Evolutionary conservation across 2,797 vertebrate species (phyloP), one percentile per base, ranked within the genome.

Genomic region (Geotrypetes seraphini): DNA sequence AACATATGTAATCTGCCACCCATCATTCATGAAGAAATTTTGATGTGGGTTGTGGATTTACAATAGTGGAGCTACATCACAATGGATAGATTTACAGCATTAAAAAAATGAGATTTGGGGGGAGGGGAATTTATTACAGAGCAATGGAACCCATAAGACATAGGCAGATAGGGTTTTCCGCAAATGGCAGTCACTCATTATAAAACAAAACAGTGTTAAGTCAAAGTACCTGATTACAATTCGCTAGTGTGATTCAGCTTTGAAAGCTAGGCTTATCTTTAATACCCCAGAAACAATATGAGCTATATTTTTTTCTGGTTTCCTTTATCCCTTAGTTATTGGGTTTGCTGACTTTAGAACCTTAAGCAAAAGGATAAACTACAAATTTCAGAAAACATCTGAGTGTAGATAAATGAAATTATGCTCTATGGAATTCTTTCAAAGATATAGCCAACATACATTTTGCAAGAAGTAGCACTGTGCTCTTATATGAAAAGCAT

Each of bases 211-310:
- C 79, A 75, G 71, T 76, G 76, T 87, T 91, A 88, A 90, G 87
- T 91, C 91, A 91, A 94, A 96, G 91, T 86, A 95, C 86, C 90
- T 95, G 88, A 94, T 98, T 96, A 91, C 75, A 79, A 97, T 97
- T 96, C 92, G 79, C 57, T 73, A 73, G 80, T 86, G 86, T 82
- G 84, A 86, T 85, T 91, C 78, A 74, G 83, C 87, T 85, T 81
- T 71, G 79, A 84, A 80, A 84, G 75, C 69, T 63, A 53, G 85
- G 90, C 88, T 98, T 96, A 97, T 60, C 72, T 84, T 79, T 96
- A 95, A 96, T 88, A 81, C 91, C 86, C 69, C 69, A 65, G 87
- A 90, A 92, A 94, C 88, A 93, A 91, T 90, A 91, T 91, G n/a
- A n/a, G n/a, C 83, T 94, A 96, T 96, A 96, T 92, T 96, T 94